Conservation (phyloP, 2,888 invertebrate genomes). For the Chironomus riparius region DNA sequence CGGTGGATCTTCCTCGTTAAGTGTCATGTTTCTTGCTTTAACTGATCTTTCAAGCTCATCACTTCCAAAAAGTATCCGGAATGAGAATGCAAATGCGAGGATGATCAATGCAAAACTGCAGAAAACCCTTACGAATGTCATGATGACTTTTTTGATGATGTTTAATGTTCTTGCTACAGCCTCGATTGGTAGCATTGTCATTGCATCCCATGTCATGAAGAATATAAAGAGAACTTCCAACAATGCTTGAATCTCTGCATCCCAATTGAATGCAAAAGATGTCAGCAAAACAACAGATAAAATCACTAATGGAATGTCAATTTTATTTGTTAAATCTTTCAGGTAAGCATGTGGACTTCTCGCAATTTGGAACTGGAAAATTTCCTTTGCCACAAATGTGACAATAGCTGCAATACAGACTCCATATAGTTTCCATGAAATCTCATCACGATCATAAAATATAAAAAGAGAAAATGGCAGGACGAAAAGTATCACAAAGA, state of each 20-base stretch:
- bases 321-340: neutral
- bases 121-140: neutral
- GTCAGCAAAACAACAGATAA: neutral
- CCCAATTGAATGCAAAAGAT: neutral
- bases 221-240: neutral
- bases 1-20: neutral
- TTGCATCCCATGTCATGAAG: neutral
- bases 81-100: neutral
- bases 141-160: neutral
- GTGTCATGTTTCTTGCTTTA: neutral
- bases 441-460: neutral
- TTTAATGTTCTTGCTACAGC: neutral
- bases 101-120: neutral
- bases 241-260: neutral
- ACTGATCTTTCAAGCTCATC: neutral
- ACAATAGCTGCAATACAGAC: neutral
- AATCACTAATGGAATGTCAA: neutral
- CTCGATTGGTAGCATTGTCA: neutral
- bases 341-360: neutral
- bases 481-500: neutral
- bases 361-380: neutral
- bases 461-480: neutral
- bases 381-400: neutral
- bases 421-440: neutral
- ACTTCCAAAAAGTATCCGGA: neutral